Percentiles rank a stretch among this genome's conserved stretches.
Conservation (phyloP, 2,113 vertebrate species). For the Lates calcarifer region DNA sequence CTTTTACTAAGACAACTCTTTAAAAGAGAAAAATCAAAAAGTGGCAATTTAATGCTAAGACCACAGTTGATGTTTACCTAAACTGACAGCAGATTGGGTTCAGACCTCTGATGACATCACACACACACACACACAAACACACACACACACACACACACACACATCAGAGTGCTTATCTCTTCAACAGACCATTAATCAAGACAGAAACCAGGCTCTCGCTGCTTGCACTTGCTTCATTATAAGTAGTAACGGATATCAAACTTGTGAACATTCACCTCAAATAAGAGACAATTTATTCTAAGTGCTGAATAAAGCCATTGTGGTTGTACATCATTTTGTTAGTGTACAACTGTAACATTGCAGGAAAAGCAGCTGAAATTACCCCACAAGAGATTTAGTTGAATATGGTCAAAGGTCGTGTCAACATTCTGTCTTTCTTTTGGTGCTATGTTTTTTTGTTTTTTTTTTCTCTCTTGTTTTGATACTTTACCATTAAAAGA, state of each 20-base stretch:
- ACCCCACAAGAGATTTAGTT: background rate
- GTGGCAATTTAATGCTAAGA: background rate
- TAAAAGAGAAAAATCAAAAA: background rate
- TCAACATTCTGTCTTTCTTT: conserved; percentile 46
- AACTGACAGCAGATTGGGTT: background rate
- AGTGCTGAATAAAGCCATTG: background rate
- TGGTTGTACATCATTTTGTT: background rate
- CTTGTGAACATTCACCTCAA: conserved; percentile 12
- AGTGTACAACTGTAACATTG: background rate
- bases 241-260: conserved; percentile 1
- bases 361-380: conserved; percentile 10
- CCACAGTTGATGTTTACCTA: background rate
- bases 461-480: conserved; percentile 3
- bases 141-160: conserved; percentile 28
- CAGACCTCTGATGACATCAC: conserved; percentile 19
- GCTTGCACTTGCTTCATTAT: conserved; percentile 27
- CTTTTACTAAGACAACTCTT: background rate
- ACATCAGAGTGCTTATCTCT: conserved; percentile 26
- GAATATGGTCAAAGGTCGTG: conserved; percentile 39
- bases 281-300: background rate
- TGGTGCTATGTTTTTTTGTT: background rate
- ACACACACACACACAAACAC: conserved; percentile 21
- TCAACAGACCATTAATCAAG: conserved; percentile 29
- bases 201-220: conserved; percentile 32
- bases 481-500: background rate